Evolutionary conservation across 1,140 invertebrate species (phyloP).

Genomic region (Dermatophagoides farinae): DNA sequence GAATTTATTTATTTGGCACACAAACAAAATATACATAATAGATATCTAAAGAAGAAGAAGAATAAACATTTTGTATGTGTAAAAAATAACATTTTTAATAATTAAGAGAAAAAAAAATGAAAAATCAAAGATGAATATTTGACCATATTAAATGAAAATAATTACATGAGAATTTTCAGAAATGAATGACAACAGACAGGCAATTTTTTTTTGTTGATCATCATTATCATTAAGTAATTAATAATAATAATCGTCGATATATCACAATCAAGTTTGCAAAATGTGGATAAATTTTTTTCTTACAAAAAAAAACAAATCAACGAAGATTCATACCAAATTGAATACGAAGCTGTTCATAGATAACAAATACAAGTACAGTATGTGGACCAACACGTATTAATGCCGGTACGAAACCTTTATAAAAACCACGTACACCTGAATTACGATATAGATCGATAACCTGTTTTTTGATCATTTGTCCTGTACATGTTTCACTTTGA

Average conservation of each 20-base stretch:
- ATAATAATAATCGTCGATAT: background rate
- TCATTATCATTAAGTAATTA: too few relatives aligned
- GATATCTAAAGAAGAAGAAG: too few relatives aligned
- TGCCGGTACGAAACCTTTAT: conserved; percentile 85
- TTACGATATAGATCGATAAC: conserved; percentile 32
- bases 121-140: too few relatives aligned
- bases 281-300: background rate
- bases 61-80: too few relatives aligned
- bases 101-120: too few relatives aligned
- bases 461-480: conserved; percentile 27
- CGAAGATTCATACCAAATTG: conserved; percentile 43
- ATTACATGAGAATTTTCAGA: too few relatives aligned
- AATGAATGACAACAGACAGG: too few relatives aligned
- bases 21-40: too few relatives aligned
- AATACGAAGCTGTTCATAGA: conserved; percentile 75
- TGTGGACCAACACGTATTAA: conserved; percentile 94
- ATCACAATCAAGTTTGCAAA: background rate
- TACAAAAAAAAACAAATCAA: background rate
- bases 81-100: too few relatives aligned
- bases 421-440: conserved; percentile 78
- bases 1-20: too few relatives aligned
- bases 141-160: too few relatives aligned
- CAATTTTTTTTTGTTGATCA: too few relatives aligned
- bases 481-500: conserved; percentile 63
- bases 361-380: conserved; percentile 88